These are phyloP conservation scores for Centroberyx gerrardi DNA, from an alignment of 2,797 vertebrate species.

Conservation along the genomic window DNA sequence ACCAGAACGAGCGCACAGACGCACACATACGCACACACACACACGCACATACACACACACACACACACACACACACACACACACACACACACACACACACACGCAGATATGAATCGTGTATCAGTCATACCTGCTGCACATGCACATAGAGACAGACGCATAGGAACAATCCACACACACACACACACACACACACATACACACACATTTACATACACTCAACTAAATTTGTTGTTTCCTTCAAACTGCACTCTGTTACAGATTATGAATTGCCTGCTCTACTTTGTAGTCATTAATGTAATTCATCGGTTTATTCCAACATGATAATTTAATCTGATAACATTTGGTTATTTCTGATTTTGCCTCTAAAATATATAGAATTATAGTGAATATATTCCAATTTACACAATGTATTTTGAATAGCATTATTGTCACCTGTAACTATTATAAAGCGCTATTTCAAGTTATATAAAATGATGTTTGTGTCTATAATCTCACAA, in stretches of 20 bases:
- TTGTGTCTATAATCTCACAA: background rate
- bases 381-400: background rate
- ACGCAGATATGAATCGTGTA: slow-evolving; percentile 63
- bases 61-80: slow-evolving; percentile 4
- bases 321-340: background rate
- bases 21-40: background rate
- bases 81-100: slow-evolving; percentile 5
- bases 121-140: slow-evolving; percentile 47
- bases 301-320: background rate
- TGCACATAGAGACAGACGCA: slow-evolving; percentile 19
- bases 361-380: background rate
- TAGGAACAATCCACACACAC: background rate
- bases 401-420: background rate
- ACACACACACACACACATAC: background rate
- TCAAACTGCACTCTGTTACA: slow-evolving; percentile 20
- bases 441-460: background rate
- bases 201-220: background rate
- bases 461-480: background rate
- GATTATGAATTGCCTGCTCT: slow-evolving; percentile 28
- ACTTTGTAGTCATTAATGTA: background rate
- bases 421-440: background rate
- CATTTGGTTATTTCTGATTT: background rate
- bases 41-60: slow-evolving; percentile 3
- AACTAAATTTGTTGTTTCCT: background rate
- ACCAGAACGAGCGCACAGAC: slow-evolving; percentile 35